Evolutionary conservation across 2,888 invertebrate genomes (phyloP).

Genomic region (Plebejus melissa): DNA sequence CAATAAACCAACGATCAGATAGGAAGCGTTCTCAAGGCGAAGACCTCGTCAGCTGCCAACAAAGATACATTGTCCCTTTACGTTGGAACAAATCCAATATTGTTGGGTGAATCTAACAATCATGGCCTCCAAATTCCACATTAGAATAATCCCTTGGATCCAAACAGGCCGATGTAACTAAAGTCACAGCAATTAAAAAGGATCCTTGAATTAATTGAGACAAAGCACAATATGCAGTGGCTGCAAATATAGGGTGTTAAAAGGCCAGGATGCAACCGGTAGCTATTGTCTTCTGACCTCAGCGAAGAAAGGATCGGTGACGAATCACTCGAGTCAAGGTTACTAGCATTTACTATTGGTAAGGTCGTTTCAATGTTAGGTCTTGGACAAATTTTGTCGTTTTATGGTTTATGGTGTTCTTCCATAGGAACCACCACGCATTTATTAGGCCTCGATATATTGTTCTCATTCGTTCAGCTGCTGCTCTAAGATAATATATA

Average conservation of each 20-base stretch:
- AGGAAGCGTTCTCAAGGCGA: slow-evolving; percentile 54
- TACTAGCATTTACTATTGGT: slow-evolving; percentile 48
- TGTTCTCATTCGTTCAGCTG: too few species aligned
- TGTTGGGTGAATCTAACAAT: slow-evolving; percentile 59
- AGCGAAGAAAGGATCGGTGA: slow-evolving; percentile 68
- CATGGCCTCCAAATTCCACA: slow-evolving; percentile 74
- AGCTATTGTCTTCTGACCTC: slow-evolving; percentile 67
- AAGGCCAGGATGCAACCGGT: slow-evolving; percentile 63
- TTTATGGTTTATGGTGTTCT: background rate
- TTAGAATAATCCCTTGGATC: slow-evolving; percentile 54
- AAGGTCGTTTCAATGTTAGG: slow-evolving; percentile 31
- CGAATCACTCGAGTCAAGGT: slow-evolving; percentile 66
- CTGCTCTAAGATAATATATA: too few species aligned
- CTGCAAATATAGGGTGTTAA: slow-evolving; percentile 39
- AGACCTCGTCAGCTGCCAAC: slow-evolving; percentile 59
- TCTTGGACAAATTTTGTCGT: slow-evolving; percentile 28
- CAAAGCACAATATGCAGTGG: slow-evolving; percentile 38
- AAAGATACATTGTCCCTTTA: slow-evolving; percentile 71
- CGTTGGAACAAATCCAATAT: slow-evolving; percentile 77
- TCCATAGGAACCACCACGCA: slow-evolving; percentile 26
- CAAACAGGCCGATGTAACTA: slow-evolving; percentile 44
- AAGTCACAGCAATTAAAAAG: slow-evolving; percentile 29
- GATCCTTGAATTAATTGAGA: slow-evolving; percentile 28
- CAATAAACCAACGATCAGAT: slow-evolving; percentile 41
- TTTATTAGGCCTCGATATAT: too few species aligned